phyloP scores from a whole-genome alignment of 2,113 vertebrate genomes.

The Hyla sarda region DNA sequence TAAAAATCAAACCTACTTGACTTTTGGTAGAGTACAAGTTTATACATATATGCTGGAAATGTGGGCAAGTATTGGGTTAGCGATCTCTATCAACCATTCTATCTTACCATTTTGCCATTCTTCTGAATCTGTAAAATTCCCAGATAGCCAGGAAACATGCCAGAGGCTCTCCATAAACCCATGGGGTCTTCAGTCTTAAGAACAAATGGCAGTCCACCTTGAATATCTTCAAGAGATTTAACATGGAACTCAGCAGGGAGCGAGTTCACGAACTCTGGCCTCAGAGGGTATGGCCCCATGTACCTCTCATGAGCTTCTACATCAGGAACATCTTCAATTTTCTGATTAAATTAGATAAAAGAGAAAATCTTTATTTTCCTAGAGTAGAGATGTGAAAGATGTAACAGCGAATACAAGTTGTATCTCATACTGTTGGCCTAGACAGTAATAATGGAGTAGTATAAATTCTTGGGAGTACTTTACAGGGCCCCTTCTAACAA shows the following conservation, averaged over 20 bases:
- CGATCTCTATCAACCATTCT: neutral
- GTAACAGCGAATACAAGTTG: too few species aligned
- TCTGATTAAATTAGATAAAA: neutral
- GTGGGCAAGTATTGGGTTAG: neutral
- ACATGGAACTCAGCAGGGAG: neutral
- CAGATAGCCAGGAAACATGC: constrained; percentile 58
- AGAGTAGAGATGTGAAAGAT: neutral
- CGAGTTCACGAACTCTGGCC: neutral
- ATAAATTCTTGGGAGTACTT: too few species aligned
- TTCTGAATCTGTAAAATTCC: constrained; percentile 60
- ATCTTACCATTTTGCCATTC: constrained; percentile 23
- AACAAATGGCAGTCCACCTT: constrained; percentile 24
- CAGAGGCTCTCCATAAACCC: constrained; percentile 24
- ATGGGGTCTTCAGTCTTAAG: constrained; percentile 23
- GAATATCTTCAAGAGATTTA: constrained; percentile 4
- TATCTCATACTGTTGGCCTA: too few species aligned
- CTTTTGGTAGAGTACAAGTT: too few species aligned
- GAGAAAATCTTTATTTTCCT: neutral
- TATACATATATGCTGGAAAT: neutral
- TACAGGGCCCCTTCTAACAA: too few species aligned
- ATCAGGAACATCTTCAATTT: neutral
- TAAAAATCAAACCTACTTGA: too few species aligned
- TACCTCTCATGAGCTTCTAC: neutral
- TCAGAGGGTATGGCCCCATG: neutral
- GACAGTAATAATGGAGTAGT: too few species aligned